phyloP scores from a whole-genome alignment of 2,113 vertebrate genomes.

The Cettia cetti region DNA sequence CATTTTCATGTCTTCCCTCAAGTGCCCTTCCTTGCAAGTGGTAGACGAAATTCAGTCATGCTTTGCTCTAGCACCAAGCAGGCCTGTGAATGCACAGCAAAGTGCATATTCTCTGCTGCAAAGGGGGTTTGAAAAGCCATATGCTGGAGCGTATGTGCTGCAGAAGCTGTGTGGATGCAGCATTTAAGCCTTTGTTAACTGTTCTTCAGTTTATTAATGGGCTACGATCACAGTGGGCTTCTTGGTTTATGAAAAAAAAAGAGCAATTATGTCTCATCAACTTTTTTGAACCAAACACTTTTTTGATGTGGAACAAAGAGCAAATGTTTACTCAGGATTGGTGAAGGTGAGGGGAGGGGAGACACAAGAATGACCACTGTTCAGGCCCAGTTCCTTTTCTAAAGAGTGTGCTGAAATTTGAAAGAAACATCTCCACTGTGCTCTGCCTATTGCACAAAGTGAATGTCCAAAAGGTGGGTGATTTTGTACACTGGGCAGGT shows the following conservation, averaged over 20 bases:
- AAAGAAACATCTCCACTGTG: neutral
- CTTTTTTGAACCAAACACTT: neutral
- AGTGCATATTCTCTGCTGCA: neutral
- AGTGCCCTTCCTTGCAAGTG: neutral
- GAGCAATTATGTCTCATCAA: neutral
- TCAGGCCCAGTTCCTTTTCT: neutral
- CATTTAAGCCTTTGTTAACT: neutral
- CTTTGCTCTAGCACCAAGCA: neutral
- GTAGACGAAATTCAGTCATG: neutral
- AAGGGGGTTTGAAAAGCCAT: neutral
- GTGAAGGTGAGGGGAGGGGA: neutral
- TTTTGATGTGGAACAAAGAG: neutral
- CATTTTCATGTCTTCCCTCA: neutral
- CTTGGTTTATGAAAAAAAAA: neutral
- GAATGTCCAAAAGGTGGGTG: neutral
- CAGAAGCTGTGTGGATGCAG: neutral
- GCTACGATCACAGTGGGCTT: neutral
- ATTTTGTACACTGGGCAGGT: neutral
- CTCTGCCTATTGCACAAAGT: neutral
- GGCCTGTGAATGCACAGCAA: neutral
- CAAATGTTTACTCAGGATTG: neutral
- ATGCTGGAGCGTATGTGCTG: conserved; percentile 21
- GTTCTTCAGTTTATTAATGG: neutral
- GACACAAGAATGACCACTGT: neutral
- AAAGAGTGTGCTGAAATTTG: neutral